Evolutionary conservation across 2,113 vertebrate genomes (phyloP), one percentile per base, ranked within the genome.

Genomic region (Paramisgurnus dabryanus): DNA sequence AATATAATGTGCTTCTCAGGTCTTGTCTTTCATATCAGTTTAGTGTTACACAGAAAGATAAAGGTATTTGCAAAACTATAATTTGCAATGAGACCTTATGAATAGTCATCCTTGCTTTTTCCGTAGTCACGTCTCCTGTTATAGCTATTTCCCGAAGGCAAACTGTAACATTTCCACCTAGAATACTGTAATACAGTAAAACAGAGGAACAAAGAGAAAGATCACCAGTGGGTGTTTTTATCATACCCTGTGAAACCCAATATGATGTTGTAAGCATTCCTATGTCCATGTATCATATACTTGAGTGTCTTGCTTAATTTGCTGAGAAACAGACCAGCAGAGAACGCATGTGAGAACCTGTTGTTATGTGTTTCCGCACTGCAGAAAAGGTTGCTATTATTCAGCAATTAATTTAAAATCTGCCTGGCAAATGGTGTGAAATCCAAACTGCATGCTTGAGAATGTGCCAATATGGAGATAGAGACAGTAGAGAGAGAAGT

Each of bases 181-280:
- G 15, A 63, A 27, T 53, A 49, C 6, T 40, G 39, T 13, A 6
- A 71, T 53, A 49, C 6, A 53, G 39, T 13, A 6, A 71, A 22
- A 7, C 0, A 55, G 45, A 70, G 2, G 40, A 22, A n/a, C 6
- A 39, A 27, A 75, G 39, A 13, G 50, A 4, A 49, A 65, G 82
- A 61, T 74, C n/a, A 45, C 34, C 7, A 73, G 6, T 8, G 57
- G 39, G 17, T 60, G 53, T 80, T 82, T 79, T 87, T 69, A 78
- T 83, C 67, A 76, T 68, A 41, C 43, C 43, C 41, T 43, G 47
- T 71, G 65, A 80, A 82, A 70, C 57, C 58, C 40, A 83, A 79
- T 65, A 68, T 83, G 78, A 81, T 77, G 55, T 78, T 67, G 67
- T 80, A 47, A 85, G 68, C 78, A 87, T 84, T 82, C 61, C 74